Evolutionary conservation across 2,797 vertebrate species (phyloP).

Genomic region (Cyclopterus lumpus): DNA sequence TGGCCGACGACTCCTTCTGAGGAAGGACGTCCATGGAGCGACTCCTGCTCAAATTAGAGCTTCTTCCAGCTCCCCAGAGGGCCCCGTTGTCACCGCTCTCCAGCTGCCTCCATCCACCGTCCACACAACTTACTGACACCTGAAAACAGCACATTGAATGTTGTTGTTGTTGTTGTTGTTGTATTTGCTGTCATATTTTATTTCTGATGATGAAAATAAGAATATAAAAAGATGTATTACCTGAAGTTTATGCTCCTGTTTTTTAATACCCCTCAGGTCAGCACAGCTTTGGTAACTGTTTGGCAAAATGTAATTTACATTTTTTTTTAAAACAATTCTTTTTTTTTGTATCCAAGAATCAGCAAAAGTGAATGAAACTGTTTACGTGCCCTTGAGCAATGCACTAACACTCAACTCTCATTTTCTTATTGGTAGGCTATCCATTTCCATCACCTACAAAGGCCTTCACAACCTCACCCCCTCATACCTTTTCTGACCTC

Average conservation of each 20-base stretch:
- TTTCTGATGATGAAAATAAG: not conserved
- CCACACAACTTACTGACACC: constrained; percentile 53
- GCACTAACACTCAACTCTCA: not conserved
- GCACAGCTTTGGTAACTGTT: constrained; percentile 81
- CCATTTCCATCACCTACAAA: no score
- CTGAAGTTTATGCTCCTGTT: constrained; percentile 56
- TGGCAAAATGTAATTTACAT: not conserved
- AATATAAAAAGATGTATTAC: constrained; percentile 43
- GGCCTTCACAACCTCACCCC: no score
- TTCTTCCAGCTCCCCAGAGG: constrained; percentile 14
- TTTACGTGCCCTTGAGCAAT: not conserved
- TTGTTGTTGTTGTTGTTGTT: not conserved
- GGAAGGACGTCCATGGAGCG: constrained; percentile 81
- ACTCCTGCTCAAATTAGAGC: constrained; percentile 68
- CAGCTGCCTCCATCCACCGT: constrained; percentile 35
- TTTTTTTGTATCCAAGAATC: not conserved
- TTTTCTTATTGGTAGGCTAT: not conserved
- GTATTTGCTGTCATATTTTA: not conserved
- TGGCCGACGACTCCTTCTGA: constrained; percentile 58
- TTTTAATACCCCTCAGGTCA: constrained; percentile 62
- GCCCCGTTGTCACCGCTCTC: constrained; percentile 36
- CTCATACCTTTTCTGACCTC: no score
- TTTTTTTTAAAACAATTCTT: not conserved
- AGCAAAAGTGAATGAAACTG: not conserved
- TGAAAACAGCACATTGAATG: constrained; percentile 26